Base-by-base conservation (phyloP, 2,888 invertebrate genomes). In the Acrobeloides nanus region DNA sequence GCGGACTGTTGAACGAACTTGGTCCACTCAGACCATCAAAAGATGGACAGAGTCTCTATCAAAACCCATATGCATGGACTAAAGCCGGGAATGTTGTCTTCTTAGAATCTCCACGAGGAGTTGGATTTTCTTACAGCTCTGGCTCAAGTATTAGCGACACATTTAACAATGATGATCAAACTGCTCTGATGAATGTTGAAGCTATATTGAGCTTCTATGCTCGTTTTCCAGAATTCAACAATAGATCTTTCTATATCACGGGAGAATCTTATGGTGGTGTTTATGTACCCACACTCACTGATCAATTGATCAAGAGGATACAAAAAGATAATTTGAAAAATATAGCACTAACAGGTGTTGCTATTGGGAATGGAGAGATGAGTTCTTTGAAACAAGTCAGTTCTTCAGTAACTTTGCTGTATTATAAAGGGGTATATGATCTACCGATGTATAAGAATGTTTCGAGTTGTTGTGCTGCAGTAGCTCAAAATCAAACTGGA, bases 31-130 rank as follows among this genome's bases (percentile, higher is more conserved):
- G 51, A 26, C 56, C 64, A 3, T 65, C 68, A 21, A 61, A 62
- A 21, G 68, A 71, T 45, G 70, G 69, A 27, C 35, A 51, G 20
- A 67, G 64, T 6, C 48, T 73, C 10, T 62, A 58, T 40, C 62
- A 66, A 46, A 74, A 74, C 51, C 55, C 61, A 2, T 74, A 66
- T 48, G 53, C 65, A 2, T 74, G 74, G 74, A 74, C 74, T 46
- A 73, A 66, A 51, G 66, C 70, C 20, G 77, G 77, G 29, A 79
- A 79, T 58, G 75, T 79, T 48, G 49, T 79, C 37, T 79, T 76
- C 62, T 52, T 79, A 48, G 79, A 80, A 62, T 73, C 78, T 0
- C 79, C 79, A 27, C 77, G 78, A 21, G 79, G 78, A 38, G 79
- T 79, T 26, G 79, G 79, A 3, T 80, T 74, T 62, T 79, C 79